Conservation (phyloP, 2,888 invertebrate genomes). For the Hyalella azteca region DNA sequence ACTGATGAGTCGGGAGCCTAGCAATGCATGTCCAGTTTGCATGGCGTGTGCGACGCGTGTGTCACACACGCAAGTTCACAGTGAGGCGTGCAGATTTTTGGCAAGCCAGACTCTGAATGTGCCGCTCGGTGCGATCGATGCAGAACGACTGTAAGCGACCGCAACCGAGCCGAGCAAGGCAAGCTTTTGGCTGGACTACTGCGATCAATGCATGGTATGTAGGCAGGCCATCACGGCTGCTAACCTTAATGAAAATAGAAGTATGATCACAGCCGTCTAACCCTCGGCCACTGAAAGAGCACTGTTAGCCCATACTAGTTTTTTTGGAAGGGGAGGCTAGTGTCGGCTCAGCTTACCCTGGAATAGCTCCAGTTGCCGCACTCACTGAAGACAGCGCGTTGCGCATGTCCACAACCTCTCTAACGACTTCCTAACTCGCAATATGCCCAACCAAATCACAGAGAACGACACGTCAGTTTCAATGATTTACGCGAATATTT, state of each 20-base stretch:
- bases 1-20: too few relatives aligned
- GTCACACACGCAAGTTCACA: not conserved
- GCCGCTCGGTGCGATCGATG: not conserved
- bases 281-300: too few relatives aligned
- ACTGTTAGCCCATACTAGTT: too few relatives aligned
- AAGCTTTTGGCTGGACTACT: constrained; percentile 30
- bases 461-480: constrained; percentile 4
- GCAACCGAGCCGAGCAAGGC: constrained; percentile 2
- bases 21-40: too few relatives aligned
- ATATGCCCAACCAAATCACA: constrained; percentile 33
- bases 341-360: not conserved
- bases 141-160: constrained; percentile 34
- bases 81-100: constrained; percentile 25
- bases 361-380: constrained; percentile 36
- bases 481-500: constrained; percentile 19
- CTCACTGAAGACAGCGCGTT: not conserved
- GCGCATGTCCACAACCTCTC: constrained; percentile 28
- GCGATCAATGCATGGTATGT: constrained; percentile 35
- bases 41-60: not conserved
- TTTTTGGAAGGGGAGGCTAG: too few relatives aligned
- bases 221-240: constrained; percentile 25
- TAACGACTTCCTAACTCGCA: constrained; percentile 28
- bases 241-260: too few relatives aligned
- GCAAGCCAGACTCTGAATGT: constrained; percentile 30
- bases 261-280: too few relatives aligned